Evolutionary conservation across 2,113 vertebrate genomes (phyloP), one percentile per base, ranked within the genome.

Genomic region (Varanus salvator): DNA sequence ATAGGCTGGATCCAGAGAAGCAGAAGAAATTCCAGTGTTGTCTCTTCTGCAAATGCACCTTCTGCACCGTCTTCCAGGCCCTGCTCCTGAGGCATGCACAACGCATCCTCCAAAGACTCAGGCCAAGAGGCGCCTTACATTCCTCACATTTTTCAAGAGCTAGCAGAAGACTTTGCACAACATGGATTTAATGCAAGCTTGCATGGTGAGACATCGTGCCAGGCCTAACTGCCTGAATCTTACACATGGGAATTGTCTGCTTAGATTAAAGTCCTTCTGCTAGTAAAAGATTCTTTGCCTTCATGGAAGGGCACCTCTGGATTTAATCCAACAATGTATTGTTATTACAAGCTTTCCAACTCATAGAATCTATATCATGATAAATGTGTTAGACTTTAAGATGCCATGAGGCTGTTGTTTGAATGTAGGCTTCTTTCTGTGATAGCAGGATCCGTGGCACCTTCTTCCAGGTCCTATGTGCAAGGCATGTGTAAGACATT

Each of bases 401-500:
- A 7, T 69, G 66, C 66, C 23, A 27, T 23, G 27, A 71, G 71
- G n/a, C 8, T 72, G 69, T 72, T n/a, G 31, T 23, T 72, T 72
- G 21, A 19, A 38, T 19, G 25, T 15, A 44, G 17, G 27, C 21
- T 57, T 57, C 54, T 60, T 60, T 60, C 66, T 69, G 14, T 71
- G 38, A 11, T 48, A 77, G 75, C 6, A 21, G 60, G 54, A 60
- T 0, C 6, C 15, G 11, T 0, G 0, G 0, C 0, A 0, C 0
- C 8, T 8, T 38, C 31, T 7, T 1, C 60, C 38, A 1, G n/a
- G n/a, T 21, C 3, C 50, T 19, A 0, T 27, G 84, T 57, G 44
- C 34, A 54, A 48, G 0, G 4, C 19, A 48, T 0, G 0, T 3
- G 29, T 80, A 80, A 25, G 6, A 5, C 17, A 5, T 0, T 2